A percentile compares a stretch with the other conserved stretches of the same genome.
These are phyloP conservation scores for Pteromalus puparum DNA, from an alignment of 1,140 invertebrate genomes.

Conservation along the genomic window DNA sequence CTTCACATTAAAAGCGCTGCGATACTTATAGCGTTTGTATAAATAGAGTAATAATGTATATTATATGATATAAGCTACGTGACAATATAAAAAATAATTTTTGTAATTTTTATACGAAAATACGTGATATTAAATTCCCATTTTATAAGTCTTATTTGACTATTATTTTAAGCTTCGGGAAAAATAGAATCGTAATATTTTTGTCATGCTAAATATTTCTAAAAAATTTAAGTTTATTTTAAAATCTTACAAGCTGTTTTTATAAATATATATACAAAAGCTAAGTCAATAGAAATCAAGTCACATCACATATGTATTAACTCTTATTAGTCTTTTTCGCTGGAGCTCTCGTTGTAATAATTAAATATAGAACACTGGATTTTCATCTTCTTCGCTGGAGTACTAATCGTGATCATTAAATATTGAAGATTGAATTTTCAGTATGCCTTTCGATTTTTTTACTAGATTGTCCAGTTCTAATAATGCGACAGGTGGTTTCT, in stretches of 20 bases:
- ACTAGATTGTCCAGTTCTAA: background rate
- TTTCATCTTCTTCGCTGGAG: background rate
- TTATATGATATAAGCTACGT: constrained; percentile 14
- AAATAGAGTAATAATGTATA: constrained; percentile 18
- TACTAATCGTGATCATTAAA: background rate
- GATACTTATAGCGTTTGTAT: background rate
- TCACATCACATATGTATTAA: background rate
- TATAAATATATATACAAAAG: background rate
- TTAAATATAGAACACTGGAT: too few relatives aligned
- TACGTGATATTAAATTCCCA: background rate
- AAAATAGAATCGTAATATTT: background rate
- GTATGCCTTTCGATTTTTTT: background rate
- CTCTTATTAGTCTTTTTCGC: background rate
- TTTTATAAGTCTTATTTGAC: constrained; percentile 10
- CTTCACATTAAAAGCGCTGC: background rate
- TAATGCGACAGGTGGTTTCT: background rate
- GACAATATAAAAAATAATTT: background rate
- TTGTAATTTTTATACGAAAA: constrained; percentile 41
- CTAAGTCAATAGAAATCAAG: background rate
- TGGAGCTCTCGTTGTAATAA: too few relatives aligned
- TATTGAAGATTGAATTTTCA: background rate
- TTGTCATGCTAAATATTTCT: background rate
- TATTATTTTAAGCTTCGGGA: background rate
- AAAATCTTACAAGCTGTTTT: constrained; percentile 11
- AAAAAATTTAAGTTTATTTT: background rate